These are phyloP conservation scores for Porites australiensis DNA, from an alignment of 64 coral and sea anemone species.

Conservation along the genomic window DNA sequence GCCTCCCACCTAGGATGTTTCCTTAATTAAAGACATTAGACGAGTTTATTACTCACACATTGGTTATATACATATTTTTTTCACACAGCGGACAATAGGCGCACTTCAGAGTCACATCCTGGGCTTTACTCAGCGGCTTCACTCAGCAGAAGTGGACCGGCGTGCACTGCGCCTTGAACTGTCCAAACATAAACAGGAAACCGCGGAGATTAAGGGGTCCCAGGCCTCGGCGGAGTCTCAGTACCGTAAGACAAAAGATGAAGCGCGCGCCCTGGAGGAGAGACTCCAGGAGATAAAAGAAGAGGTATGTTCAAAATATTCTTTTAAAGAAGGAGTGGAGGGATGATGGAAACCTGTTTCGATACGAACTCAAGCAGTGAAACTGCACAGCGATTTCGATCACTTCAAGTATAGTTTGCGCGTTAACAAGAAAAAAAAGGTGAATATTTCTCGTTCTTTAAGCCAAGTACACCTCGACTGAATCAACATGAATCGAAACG, in stretches of 20 bases:
- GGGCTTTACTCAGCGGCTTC: constrained; percentile 94
- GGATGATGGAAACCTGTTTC: too few relatives aligned
- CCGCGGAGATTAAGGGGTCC: constrained; percentile 59
- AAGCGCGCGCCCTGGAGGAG: constrained; percentile 70
- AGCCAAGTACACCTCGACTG: too few relatives aligned
- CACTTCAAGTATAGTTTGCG: too few relatives aligned
- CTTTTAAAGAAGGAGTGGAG: too few relatives aligned
- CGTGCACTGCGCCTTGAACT: constrained; percentile 81
- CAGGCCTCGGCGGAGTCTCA: constrained; percentile 72
- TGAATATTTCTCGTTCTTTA: too few relatives aligned
- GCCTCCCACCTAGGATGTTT: too few relatives aligned
- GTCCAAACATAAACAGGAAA: constrained; percentile 73
- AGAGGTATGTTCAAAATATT: constrained; percentile 57
- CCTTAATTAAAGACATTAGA: too few relatives aligned
- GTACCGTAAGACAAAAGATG: constrained; percentile 68
- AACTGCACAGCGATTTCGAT: too few relatives aligned
- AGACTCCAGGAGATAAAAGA: constrained; percentile 87
- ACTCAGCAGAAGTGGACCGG: constrained; percentile 92
- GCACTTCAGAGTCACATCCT: constrained; percentile 87
- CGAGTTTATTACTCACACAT: background rate
- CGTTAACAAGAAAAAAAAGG: too few relatives aligned
- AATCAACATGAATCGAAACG: too few relatives aligned
- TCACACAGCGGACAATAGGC: constrained; percentile 66
- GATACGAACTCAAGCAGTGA: too few relatives aligned
- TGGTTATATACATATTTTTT: background rate